phyloP scores from a whole-genome alignment of 2,797 vertebrate genomes.

The Discoglossus pictus region DNA sequence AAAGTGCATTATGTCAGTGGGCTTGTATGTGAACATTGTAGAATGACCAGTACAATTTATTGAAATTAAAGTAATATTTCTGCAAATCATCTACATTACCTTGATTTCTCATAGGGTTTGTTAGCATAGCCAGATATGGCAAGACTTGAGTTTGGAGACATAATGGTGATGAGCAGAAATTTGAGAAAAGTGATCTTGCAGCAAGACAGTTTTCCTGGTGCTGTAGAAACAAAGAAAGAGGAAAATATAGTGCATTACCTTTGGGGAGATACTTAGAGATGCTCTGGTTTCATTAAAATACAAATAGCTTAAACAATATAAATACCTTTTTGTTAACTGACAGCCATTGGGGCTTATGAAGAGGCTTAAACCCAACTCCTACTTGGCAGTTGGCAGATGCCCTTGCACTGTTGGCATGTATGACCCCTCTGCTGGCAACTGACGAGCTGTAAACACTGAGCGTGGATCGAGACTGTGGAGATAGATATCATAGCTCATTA shows the following conservation, averaged over 20 bases:
- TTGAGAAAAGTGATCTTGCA: slow-evolving; percentile 85
- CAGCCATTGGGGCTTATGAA: slow-evolving; percentile 95
- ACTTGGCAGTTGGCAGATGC: slow-evolving; percentile 73
- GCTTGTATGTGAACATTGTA: too few species aligned
- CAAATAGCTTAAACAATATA: not conserved
- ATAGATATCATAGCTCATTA: slow-evolving; percentile 23
- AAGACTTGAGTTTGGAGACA: slow-evolving; percentile 88
- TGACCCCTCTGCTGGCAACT: slow-evolving; percentile 86
- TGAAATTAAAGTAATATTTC: too few species aligned
- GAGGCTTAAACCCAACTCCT: slow-evolving; percentile 82
- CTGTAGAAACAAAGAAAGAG: slow-evolving; percentile 61
- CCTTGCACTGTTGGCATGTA: slow-evolving; percentile 84
- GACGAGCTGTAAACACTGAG: slow-evolving; percentile 83
- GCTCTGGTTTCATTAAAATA: not conserved
- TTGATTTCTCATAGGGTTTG: slow-evolving; percentile 89
- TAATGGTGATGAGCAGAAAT: slow-evolving; percentile 82
- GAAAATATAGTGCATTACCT: too few species aligned
- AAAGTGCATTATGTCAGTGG: too few species aligned
- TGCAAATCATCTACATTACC: slow-evolving; percentile 75
- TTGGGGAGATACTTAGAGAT: too few species aligned
- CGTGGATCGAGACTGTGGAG: slow-evolving; percentile 70
- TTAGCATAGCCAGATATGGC: slow-evolving; percentile 86
- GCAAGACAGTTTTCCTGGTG: slow-evolving; percentile 84
- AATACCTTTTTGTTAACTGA: slow-evolving; percentile 86
- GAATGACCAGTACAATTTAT: too few species aligned